These are phyloP conservation scores for Cossypha dichroa DNA, from an alignment of 2,797 vertebrate genomes.

Conservation along the genomic window DNA sequence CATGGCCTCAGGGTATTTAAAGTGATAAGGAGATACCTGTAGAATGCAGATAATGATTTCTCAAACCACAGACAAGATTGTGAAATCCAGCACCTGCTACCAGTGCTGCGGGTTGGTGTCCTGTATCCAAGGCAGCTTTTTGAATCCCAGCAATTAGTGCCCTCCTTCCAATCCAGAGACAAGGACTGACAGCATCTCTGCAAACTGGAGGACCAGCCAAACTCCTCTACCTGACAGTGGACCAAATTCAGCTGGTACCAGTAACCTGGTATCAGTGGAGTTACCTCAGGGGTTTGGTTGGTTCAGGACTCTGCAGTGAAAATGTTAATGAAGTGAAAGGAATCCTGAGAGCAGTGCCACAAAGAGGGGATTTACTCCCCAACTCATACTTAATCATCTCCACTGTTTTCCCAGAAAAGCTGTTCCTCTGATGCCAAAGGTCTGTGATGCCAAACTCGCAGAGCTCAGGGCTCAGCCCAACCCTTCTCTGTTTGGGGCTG, in stretches of 20 bases:
- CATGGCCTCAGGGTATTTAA: not conserved
- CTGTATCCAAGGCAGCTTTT: not conserved
- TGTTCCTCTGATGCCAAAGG: not conserved
- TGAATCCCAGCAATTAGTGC: not conserved
- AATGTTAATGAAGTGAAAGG: not conserved
- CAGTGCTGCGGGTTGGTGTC: rapidly evolving
- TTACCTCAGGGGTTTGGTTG: not conserved
- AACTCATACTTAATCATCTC: not conserved
- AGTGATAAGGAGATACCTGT: not conserved
- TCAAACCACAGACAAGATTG: not conserved
- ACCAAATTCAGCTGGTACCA: not conserved
- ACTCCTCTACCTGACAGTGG: not conserved
- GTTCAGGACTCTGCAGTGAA: not conserved
- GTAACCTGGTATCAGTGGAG: not conserved
- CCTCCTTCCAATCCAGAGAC: not conserved
- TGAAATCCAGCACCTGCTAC: not conserved
- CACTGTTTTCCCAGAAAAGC: not conserved
- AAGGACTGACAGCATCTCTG: not conserved
- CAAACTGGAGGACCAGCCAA: not conserved
- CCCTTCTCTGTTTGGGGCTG: not conserved
- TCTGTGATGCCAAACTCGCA: not conserved
- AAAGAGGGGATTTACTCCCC: not conserved
- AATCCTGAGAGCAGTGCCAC: not conserved
- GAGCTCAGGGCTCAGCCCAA: not conserved
- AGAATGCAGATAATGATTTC: not conserved